phyloP scores from a whole-genome alignment of 2,113 vertebrate species.

The Ageneiosus marmoratus region DNA sequence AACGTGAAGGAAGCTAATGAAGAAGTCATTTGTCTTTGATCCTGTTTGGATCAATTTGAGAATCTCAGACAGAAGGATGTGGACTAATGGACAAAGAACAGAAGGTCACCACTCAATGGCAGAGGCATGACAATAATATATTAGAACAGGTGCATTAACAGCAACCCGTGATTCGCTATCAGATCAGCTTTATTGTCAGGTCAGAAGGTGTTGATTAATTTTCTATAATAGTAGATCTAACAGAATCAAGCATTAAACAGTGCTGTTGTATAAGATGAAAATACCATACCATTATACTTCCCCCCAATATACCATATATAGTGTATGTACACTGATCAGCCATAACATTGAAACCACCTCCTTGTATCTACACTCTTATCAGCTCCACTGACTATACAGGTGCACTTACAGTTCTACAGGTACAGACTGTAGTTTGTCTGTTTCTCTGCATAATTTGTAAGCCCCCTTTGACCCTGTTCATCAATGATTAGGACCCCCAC shows the following conservation, averaged over 20 bases:
- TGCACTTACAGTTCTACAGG: too few species aligned
- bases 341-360: too few species aligned
- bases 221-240: too few species aligned
- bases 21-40: not conserved
- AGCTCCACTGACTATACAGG: too few species aligned
- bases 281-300: not conserved
- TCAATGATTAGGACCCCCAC: too few species aligned
- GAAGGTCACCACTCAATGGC: not conserved
- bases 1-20: not conserved
- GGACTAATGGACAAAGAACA: not conserved
- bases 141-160: not conserved
- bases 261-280: not conserved
- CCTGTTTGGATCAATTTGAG: not conserved
- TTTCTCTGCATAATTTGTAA: too few species aligned
- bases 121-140: not conserved
- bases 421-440: too few species aligned
- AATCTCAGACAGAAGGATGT: not conserved
- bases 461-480: too few species aligned
- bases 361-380: too few species aligned
- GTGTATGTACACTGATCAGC: too few species aligned
- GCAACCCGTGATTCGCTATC: not conserved
- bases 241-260: not conserved
- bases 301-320: not conserved
- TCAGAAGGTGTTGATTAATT: too few species aligned
- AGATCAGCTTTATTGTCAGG: not conserved